Percentiles rank a stretch among this genome's conserved stretches.
These are phyloP conservation scores for Lagria hirta DNA, from an alignment of 2,888 invertebrate species.

Conservation along the genomic window DNA sequence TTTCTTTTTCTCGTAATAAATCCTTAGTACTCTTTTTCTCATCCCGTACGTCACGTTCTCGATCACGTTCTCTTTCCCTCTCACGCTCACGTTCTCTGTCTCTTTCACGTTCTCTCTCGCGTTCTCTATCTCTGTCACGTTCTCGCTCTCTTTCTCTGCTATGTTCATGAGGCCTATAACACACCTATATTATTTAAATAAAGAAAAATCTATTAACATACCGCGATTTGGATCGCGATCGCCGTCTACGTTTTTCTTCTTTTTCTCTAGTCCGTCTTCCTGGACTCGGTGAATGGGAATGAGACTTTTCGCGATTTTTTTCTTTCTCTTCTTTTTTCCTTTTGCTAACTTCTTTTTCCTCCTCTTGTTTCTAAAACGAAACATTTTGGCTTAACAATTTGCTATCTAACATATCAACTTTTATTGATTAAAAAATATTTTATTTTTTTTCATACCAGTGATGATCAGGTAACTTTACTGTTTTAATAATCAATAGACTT, in stretches of 20 bases:
- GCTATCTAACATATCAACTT: too few species aligned
- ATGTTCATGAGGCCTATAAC: constrained; percentile 50
- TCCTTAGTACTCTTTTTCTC: constrained; percentile 61
- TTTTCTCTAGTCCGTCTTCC: constrained; percentile 48
- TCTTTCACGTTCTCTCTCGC: constrained; percentile 53
- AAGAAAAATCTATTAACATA: constrained; percentile 32
- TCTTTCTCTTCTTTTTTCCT: constrained; percentile 71
- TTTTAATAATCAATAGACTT: constrained; percentile 18
- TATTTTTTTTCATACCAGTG: constrained; percentile 39
- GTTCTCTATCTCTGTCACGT: constrained; percentile 54
- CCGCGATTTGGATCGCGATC: constrained; percentile 59
- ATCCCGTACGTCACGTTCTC: constrained; percentile 57
- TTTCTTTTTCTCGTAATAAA: constrained; percentile 73
- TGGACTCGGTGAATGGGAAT: constrained; percentile 51
- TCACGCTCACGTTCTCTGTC: constrained; percentile 60
- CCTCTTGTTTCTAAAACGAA: constrained; percentile 72
- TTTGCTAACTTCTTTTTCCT: constrained; percentile 67
- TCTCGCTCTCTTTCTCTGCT: constrained; percentile 54
- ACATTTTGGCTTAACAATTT: constrained; percentile 44
- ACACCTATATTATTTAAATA: neutral
- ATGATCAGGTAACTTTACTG: constrained; percentile 30
- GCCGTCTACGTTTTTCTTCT: constrained; percentile 47
- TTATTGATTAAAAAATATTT: constrained; percentile 26
- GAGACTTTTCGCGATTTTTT: constrained; percentile 42
- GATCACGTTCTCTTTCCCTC: constrained; percentile 64